Base-by-base conservation (phyloP, 2,797 vertebrate species). In the Dallia pectoralis region DNA sequence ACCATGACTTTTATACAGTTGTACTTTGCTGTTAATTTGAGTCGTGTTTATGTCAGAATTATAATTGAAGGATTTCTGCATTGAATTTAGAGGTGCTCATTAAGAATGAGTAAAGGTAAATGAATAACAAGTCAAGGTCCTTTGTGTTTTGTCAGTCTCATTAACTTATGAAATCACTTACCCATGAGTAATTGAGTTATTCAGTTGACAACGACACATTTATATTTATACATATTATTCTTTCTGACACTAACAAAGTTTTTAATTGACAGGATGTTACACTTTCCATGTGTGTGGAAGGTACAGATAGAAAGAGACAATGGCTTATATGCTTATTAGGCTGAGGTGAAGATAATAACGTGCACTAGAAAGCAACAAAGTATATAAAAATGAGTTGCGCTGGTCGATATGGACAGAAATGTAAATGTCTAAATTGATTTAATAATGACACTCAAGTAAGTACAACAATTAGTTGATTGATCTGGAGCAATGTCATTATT, bases 151-250 rank as follows among this genome's bases (percentile, higher is more conserved):
- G 25, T 56, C 69, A 30, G 15, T 73, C 53, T 79, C 69, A 56
- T 69, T 76, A 56, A 74, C n/a, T 82, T 66, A 32, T 59, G 72
- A 44, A 71, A 69, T 74, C 47, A 74, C 69, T 82, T 74, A 79
- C 77, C 74, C 69, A 69, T 79, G 75, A 80, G 33, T 75, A 62
- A 81, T 79, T 19, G 32, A 73, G 70, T 59, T 53, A 59, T 49
- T 74, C 76, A 78, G 30, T 40, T 56, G 32, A 8, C 18, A 70
- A 25, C 14, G 9, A 36, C 16, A 70, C 18, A 70, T 53, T 40
- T 22, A 22, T 36, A 53, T 59, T 59, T 33, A 59, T 29, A 29
- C 22, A 25, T 4, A 27, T 27, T 59, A 11, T 59, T 59, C 53
- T 25, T 69, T 18, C 19, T 64, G 15, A 64, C 15, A 18, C 22